Evolutionary conservation across 2,113 vertebrate genomes (phyloP).

Genomic region (Tychaedon coryphoeus): DNA sequence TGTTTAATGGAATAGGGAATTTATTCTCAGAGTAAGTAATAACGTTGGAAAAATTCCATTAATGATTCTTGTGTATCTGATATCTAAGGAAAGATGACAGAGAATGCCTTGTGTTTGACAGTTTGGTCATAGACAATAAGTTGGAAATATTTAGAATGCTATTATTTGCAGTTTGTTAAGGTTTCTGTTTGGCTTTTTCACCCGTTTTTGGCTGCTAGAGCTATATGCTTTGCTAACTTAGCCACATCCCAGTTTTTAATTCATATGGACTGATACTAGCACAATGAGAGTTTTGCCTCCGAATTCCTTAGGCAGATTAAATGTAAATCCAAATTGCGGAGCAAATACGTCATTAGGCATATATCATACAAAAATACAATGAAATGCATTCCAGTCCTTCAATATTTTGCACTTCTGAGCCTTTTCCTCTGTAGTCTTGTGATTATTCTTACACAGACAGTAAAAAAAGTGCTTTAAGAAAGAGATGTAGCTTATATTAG

Average conservation of each 20-base stretch:
- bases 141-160: not conserved
- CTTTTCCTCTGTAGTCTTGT: not conserved
- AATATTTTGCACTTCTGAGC: not conserved
- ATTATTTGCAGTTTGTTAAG: not conserved
- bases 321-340: not conserved
- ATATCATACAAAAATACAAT: not conserved
- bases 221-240: not conserved
- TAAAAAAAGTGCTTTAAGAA: not conserved
- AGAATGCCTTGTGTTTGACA: not conserved
- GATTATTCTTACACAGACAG: not conserved
- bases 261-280: not conserved
- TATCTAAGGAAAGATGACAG: not conserved
- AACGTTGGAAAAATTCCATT: not conserved
- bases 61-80: not conserved
- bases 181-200: not conserved
- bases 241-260: not conserved
- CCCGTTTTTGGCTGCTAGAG: not conserved
- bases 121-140: not conserved
- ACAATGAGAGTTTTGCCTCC: not conserved
- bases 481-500: not conserved
- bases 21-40: not conserved
- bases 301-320: not conserved
- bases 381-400: not conserved
- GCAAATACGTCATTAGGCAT: not conserved
- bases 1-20: not conserved